Percentiles rank a stretch among this genome's conserved stretches.
Conservation (phyloP, 2,797 vertebrate genomes). For the Darevskia mixta region DNA sequence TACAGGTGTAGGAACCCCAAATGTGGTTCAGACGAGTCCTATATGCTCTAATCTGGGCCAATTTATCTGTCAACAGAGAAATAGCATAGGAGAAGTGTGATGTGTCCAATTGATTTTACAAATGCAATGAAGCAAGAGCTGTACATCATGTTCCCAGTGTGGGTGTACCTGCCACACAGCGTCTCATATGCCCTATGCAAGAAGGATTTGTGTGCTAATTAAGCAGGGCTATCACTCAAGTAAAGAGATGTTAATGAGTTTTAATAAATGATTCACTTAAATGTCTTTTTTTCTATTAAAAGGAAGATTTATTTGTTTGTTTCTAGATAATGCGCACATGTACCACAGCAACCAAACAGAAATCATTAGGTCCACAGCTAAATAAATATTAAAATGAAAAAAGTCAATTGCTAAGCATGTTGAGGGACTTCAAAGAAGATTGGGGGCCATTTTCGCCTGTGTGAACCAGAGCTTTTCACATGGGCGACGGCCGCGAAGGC, state of each 20-base stretch:
- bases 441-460: not conserved
- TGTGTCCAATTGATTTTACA: not conserved
- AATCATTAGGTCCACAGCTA: not conserved
- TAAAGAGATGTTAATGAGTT: not conserved
- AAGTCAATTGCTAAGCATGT: not conserved
- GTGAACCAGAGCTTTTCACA: not conserved
- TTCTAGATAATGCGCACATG: not conserved
- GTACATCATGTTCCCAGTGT: not conserved
- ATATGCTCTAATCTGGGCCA: not conserved
- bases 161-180: not conserved
- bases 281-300: not conserved
- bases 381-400: not conserved
- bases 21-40: not conserved
- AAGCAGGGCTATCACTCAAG: not conserved
- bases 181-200: not conserved
- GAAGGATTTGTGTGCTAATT: not conserved
- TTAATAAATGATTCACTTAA: not conserved
- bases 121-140: not conserved
- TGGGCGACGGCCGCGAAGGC: not conserved
- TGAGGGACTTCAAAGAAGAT: too few relatives aligned
- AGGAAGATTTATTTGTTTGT: not conserved
- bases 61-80: not conserved
- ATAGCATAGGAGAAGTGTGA: not conserved
- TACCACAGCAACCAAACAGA: not conserved
- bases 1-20: not conserved